Conservation (phyloP, 2,797 vertebrate species). For the Crax fasciolata region DNA sequence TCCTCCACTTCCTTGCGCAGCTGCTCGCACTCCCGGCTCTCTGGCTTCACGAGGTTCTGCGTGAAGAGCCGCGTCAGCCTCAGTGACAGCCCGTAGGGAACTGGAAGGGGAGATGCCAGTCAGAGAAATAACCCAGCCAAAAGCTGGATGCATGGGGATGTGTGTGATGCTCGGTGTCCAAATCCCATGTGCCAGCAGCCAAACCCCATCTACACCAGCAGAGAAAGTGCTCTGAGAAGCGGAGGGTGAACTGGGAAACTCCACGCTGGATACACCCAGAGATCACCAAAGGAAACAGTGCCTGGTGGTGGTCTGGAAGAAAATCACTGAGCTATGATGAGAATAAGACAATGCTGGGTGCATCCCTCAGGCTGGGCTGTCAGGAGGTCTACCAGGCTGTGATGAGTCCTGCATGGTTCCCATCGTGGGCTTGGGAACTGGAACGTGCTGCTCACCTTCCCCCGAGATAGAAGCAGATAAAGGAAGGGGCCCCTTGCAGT, state of each 20-base stretch:
- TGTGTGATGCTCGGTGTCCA: fast-evolving
- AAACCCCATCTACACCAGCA: background rate
- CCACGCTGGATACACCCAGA: background rate
- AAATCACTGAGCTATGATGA: background rate
- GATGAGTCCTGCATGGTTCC: background rate
- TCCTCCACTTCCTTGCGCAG: conserved; percentile 92
- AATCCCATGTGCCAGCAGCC: background rate
- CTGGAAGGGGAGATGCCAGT: conserved; percentile 63
- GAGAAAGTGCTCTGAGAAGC: background rate
- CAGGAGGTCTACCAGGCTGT: background rate
- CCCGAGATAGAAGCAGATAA: background rate
- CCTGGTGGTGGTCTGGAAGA: background rate
- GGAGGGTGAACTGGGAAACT: background rate
- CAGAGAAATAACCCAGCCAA: background rate
- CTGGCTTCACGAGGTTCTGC: conserved; percentile 87
- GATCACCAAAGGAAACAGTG: background rate
- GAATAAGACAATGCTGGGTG: background rate
- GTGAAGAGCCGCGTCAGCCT: conserved; percentile 90
- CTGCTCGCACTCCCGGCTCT: conserved; percentile 88
- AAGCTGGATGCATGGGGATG: background rate
- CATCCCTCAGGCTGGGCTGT: background rate
- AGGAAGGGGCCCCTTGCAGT: background rate
- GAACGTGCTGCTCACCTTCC: background rate
- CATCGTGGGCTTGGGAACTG: background rate
- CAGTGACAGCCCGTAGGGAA: conserved; percentile 90